These are phyloP conservation scores for Liodrosophila aerea DNA, from an alignment of 2,888 invertebrate genomes.

Conservation along the genomic window DNA sequence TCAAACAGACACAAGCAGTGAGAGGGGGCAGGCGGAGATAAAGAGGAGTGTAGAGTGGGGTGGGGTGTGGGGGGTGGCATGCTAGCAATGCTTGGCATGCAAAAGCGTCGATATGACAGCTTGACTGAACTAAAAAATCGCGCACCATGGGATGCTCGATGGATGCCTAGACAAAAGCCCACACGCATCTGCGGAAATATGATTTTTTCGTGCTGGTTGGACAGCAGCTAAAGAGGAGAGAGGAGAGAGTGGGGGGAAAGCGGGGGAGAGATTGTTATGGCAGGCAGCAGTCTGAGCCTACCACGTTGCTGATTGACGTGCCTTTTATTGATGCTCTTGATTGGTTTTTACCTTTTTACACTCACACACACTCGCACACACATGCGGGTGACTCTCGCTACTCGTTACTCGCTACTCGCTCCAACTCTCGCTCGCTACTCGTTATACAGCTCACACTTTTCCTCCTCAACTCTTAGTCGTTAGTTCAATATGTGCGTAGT, in stretches of 20 bases:
- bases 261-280: too few species aligned
- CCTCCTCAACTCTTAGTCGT: too few species aligned
- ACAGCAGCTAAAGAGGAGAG: constrained; percentile 27
- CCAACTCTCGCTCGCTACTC: background rate
- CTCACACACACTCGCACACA: constrained; percentile 31
- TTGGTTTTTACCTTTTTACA: constrained; percentile 81
- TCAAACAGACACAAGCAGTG: constrained; percentile 34
- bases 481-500: constrained; percentile 79
- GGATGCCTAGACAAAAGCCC: constrained; percentile 63
- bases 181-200: constrained; percentile 58
- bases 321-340: constrained; percentile 83
- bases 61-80: background rate
- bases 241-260: background rate
- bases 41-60: background rate
- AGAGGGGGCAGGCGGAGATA: background rate
- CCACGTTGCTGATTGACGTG: constrained; percentile 80
- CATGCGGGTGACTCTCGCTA: constrained; percentile 50
- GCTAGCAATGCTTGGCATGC: constrained; percentile 50
- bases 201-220: constrained; percentile 63
- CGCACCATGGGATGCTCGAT: constrained; percentile 40
- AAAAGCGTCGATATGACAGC: constrained; percentile 75
- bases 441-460: constrained; percentile 10
- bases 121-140: constrained; percentile 72
- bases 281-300: constrained; percentile 51
- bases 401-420: constrained; percentile 3